phyloP scores from a whole-genome alignment of 2,113 vertebrate genomes.

The Brevimyrus niger region DNA sequence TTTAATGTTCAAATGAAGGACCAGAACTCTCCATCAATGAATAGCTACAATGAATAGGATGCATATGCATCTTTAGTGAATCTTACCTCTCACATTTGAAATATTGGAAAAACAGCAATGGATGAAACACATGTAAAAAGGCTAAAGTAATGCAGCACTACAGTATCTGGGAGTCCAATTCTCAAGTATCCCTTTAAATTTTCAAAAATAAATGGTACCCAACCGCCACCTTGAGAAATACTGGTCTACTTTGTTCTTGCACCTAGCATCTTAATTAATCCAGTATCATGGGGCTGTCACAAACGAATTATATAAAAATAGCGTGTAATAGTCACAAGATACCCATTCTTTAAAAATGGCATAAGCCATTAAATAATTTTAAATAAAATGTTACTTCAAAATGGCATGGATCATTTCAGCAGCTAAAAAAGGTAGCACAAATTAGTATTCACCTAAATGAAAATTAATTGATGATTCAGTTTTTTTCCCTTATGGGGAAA shows the following conservation, averaged over 20 bases:
- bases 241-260: background rate
- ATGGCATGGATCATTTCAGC: background rate
- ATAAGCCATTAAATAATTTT: background rate
- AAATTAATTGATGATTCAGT: background rate
- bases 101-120: background rate
- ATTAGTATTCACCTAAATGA: slow-evolving; percentile 4
- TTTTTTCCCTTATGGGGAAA: background rate
- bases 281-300: background rate
- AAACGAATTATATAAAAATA: background rate
- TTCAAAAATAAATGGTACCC: background rate
- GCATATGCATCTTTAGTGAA: background rate
- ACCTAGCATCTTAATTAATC: background rate
- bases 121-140: background rate
- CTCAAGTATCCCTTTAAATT: background rate
- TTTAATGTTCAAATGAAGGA: background rate
- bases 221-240: background rate
- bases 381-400: background rate
- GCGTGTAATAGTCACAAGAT: background rate
- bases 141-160: background rate
- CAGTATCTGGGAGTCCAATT: background rate
- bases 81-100: background rate
- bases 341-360: background rate
- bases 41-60: background rate
- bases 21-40: background rate
- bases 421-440: slow-evolving; percentile 1